Percentiles rank a stretch among this genome's conserved stretches.
Conservation (phyloP, 2,113 vertebrate genomes). For the Rhombomys opimus region DNA sequence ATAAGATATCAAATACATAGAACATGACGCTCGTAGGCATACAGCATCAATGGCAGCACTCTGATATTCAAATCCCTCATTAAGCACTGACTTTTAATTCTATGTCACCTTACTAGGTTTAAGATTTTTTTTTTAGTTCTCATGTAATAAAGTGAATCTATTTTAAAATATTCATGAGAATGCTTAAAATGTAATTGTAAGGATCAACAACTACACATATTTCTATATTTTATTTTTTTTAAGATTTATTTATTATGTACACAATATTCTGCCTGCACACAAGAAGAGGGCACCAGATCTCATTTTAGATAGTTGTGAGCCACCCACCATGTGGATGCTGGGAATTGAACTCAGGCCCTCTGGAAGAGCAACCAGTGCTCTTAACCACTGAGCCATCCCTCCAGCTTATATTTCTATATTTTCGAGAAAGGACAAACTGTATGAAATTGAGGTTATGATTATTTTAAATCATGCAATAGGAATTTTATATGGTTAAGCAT, state of each 20-base stretch:
- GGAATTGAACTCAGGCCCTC: too few relatives aligned
- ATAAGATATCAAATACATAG: background rate
- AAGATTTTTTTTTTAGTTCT: background rate
- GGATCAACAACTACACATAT: background rate
- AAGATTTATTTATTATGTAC: too few relatives aligned
- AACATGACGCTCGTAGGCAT: background rate
- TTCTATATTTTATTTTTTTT: background rate
- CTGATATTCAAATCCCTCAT: background rate
- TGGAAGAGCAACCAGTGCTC: too few relatives aligned
- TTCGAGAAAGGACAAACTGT: background rate
- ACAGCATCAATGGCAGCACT: background rate
- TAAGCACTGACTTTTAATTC: background rate
- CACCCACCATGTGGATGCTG: too few relatives aligned
- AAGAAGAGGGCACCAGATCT: too few relatives aligned
- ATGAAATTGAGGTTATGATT: background rate
- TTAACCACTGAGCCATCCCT: too few relatives aligned
- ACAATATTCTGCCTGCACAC: too few relatives aligned
- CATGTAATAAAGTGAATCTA: background rate
- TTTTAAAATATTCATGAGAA: background rate
- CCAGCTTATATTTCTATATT: background rate
- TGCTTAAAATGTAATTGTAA: background rate
- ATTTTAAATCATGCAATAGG: background rate
- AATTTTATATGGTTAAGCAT: background rate
- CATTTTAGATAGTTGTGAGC: too few relatives aligned
- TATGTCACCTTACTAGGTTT: background rate